Evolutionary conservation across 2,888 invertebrate species (phyloP).

Genomic region (Ectropis crepuscularia): DNA sequence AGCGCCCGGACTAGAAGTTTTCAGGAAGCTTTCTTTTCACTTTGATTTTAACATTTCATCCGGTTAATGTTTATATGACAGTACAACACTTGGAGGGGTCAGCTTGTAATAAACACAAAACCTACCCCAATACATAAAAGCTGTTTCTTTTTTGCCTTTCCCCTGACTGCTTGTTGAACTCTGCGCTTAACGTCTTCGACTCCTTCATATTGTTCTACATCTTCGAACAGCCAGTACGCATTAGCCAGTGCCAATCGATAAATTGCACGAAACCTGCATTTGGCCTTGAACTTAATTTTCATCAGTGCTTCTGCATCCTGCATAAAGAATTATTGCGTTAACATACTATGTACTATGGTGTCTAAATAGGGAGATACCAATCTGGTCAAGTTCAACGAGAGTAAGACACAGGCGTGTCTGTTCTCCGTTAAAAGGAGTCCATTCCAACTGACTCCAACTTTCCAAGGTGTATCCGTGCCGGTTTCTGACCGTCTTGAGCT

Average conservation of each 20-base stretch:
- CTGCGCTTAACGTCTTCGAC: constrained; percentile 82
- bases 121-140: constrained; percentile 77
- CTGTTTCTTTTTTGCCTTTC: constrained; percentile 77
- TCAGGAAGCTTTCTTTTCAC: too few species aligned
- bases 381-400: too few species aligned
- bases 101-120: background rate
- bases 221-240: constrained; percentile 83
- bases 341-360: background rate
- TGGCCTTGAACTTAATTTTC: constrained; percentile 73
- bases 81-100: too few species aligned
- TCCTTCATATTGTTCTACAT: constrained; percentile 75
- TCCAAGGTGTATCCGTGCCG: too few species aligned
- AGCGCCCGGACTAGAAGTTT: too few species aligned
- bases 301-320: constrained; percentile 72
- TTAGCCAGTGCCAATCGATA: constrained; percentile 85
- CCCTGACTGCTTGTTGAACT: constrained; percentile 81
- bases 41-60: too few species aligned
- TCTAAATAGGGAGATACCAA: too few species aligned
- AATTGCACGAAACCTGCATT: constrained; percentile 82
- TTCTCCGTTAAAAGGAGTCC: too few species aligned
- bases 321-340: background rate
- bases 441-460: too few species aligned
- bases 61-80: too few species aligned
- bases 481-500: too few species aligned
- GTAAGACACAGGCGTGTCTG: too few species aligned